A percentile compares a stretch with the other conserved stretches of the same genome.
These are phyloP conservation scores for Embiotoca jacksoni DNA, from an alignment of 2,113 vertebrate species.

Conservation along the genomic window DNA sequence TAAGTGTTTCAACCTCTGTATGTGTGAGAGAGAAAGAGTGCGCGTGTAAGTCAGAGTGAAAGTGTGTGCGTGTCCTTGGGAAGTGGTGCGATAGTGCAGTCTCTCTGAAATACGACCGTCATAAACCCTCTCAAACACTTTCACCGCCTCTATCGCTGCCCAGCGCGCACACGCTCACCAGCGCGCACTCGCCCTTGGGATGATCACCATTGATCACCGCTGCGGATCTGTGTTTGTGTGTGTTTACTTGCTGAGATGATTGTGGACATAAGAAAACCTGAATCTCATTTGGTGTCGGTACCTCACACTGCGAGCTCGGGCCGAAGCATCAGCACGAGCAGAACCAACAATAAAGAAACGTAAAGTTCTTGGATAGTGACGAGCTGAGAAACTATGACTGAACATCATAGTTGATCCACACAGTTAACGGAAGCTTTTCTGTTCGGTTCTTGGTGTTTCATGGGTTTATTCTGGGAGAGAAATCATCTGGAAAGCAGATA, in stretches of 20 bases:
- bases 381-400: too few species aligned
- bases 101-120: conserved; percentile 68
- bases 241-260: background rate
- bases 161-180: conserved; percentile 2
- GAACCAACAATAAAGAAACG: too few species aligned
- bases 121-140: conserved; percentile 69
- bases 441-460: too few species aligned
- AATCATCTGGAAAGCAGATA: background rate
- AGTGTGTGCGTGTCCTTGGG: conserved; percentile 52
- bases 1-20: conserved; percentile 7
- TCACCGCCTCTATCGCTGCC: conserved; percentile 35
- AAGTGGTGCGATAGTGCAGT: conserved; percentile 65
- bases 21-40: background rate
- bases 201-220: conserved; percentile 40
- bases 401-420: too few species aligned
- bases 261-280: background rate
- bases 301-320: too few species aligned
- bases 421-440: too few species aligned
- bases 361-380: too few species aligned
- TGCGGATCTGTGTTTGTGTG: conserved; percentile 21
- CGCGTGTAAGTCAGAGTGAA: background rate
- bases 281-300: conserved; percentile 2
- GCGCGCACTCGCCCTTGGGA: conserved; percentile 28
- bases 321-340: too few species aligned
- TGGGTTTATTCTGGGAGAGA: background rate